Percentiles rank a stretch among this genome's conserved stretches.
These are phyloP conservation scores for Eristalinus sepulchralis DNA, from an alignment of 2,888 invertebrate species.

Conservation along the genomic window DNA sequence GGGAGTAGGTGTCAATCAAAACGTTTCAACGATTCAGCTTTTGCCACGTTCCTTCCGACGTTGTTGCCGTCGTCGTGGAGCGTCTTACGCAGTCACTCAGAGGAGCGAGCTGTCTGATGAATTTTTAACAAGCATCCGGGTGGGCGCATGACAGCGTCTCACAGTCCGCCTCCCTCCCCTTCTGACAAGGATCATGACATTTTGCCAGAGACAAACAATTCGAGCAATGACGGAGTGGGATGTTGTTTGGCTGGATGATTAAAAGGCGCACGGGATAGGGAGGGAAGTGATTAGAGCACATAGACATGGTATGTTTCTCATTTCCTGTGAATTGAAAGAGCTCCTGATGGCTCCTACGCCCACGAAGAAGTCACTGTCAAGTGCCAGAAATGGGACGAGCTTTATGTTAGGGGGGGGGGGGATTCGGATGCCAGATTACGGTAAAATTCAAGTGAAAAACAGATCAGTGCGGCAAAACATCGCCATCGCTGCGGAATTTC, in stretches of 20 bases:
- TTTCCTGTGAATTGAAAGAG: not conserved
- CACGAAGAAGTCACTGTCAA: too few species aligned
- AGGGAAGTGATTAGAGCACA: not conserved
- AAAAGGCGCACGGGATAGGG: not conserved
- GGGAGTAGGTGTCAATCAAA: conserved; percentile 37
- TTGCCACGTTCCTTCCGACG: not conserved
- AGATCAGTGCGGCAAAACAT: too few species aligned
- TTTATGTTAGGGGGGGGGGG: too few species aligned
- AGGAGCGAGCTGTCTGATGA: conserved; percentile 20
- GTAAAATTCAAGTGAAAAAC: too few species aligned
- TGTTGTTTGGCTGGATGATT: not conserved
- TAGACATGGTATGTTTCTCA: not conserved
- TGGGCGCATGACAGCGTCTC: not conserved
- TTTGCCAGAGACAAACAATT: not conserved
- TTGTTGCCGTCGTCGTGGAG: not conserved
- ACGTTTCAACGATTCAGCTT: conserved; percentile 1
- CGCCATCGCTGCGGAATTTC: too few species aligned
- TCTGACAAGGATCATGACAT: not conserved
- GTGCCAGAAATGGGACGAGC: too few species aligned
- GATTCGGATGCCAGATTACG: too few species aligned
- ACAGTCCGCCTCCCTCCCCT: too few species aligned
- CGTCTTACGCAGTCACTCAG: not conserved
- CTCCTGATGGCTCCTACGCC: too few species aligned
- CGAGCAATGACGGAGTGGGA: not conserved
- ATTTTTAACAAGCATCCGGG: conserved; percentile 14